A percentile compares a stretch with the other conserved stretches of the same genome.
These are phyloP conservation scores for Lycophotia porphyrea DNA, from an alignment of 2,888 invertebrate genomes.

Conservation along the genomic window DNA sequence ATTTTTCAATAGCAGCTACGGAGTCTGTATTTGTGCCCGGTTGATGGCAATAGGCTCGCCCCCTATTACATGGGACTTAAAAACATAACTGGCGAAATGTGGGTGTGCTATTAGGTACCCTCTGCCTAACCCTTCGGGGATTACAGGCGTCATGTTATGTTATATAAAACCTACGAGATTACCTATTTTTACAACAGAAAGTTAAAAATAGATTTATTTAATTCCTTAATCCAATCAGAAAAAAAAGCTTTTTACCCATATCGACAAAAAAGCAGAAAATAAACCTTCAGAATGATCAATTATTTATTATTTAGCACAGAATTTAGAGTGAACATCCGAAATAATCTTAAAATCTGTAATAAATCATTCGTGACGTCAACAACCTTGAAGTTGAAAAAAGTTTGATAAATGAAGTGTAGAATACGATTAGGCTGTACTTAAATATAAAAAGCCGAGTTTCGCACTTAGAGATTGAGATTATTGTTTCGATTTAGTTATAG, in stretches of 20 bases:
- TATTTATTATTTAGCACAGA: constrained; percentile 36
- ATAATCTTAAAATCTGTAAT: constrained; percentile 39
- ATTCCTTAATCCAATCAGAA: neutral
- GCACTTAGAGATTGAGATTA: neutral
- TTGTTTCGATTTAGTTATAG: neutral
- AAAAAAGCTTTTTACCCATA: neutral
- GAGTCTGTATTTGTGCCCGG: too few relatives aligned
- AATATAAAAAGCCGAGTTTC: constrained; percentile 39
- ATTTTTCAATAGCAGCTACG: too few relatives aligned
- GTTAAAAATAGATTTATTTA: neutral
- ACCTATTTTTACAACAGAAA: neutral
- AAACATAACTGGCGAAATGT: too few relatives aligned
- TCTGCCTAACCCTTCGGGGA: too few relatives aligned
- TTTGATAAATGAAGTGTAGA: constrained; percentile 45
- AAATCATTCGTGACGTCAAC: constrained; percentile 41
- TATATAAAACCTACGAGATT: neutral
- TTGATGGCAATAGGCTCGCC: too few relatives aligned
- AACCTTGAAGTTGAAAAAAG: constrained; percentile 39
- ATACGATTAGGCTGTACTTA: constrained; percentile 25
- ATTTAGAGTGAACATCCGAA: constrained; percentile 18
- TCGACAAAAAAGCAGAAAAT: neutral
- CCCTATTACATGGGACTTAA: too few relatives aligned
- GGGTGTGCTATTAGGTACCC: too few relatives aligned
- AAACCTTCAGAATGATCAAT: constrained; percentile 19
- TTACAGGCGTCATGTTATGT: too few relatives aligned